Evolutionary conservation across 2,888 invertebrate genomes (phyloP).

Genomic region (Macrosiphum euphorbiae): DNA sequence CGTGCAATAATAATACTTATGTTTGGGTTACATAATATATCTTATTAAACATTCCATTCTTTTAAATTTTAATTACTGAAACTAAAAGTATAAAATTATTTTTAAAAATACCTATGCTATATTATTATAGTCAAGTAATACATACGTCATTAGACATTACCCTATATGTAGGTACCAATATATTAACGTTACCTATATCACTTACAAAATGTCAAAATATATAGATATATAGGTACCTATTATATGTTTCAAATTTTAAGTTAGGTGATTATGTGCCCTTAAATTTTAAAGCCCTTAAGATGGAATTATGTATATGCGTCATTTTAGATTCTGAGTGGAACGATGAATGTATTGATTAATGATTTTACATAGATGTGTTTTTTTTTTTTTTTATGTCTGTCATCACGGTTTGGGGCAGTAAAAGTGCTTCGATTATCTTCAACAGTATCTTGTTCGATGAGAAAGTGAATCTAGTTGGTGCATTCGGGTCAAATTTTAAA

Average conservation of each 20-base stretch:
- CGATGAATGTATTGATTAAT: too few species aligned
- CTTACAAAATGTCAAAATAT: background rate
- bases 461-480: too few species aligned
- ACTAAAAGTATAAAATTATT: background rate
- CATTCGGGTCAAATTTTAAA: too few species aligned
- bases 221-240: background rate
- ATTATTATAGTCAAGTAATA: slow-evolving; percentile 12
- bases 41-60: background rate
- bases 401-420: too few species aligned
- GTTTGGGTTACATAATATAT: background rate
- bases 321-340: too few species aligned
- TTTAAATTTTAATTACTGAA: slow-evolving; percentile 12
- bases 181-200: background rate
- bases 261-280: background rate
- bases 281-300: background rate
- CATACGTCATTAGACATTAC: background rate
- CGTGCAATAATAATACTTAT: slow-evolving; percentile 3
- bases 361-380: too few species aligned
- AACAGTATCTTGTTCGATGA: too few species aligned
- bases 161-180: too few species aligned
- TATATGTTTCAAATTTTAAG: background rate
- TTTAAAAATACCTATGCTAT: background rate
- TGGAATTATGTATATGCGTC: background rate
- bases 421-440: too few species aligned
- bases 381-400: too few species aligned